Conservation (phyloP, 1,140 invertebrate species). For the Drosophila aff. region DNA sequence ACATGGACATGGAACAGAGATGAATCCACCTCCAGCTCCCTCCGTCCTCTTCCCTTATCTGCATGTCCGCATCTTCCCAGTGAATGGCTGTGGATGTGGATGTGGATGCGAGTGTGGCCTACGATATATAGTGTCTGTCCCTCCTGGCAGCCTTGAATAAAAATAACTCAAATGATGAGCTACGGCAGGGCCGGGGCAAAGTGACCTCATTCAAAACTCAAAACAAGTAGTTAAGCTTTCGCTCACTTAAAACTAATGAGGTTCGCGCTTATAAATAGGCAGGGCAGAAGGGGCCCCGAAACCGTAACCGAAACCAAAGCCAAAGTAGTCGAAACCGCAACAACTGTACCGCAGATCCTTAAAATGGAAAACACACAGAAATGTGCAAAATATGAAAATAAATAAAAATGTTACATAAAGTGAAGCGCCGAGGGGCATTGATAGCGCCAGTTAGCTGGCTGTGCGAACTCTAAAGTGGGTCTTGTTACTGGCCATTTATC, state of each 20-base stretch:
- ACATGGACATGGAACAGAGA: conserved; percentile 20
- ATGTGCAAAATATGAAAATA: conserved; percentile 36
- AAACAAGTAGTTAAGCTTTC: conserved; percentile 82
- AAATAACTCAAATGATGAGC: conserved; percentile 81
- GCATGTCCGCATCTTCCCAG: conserved; percentile 15
- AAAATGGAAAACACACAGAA: conserved; percentile 42
- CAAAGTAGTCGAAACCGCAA: conserved; percentile 50
- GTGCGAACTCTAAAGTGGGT: conserved; percentile 31
- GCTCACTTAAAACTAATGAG: conserved; percentile 83
- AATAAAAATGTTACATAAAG: conserved; percentile 30
- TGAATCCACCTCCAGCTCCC: conserved; percentile 6
- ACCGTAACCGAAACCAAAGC: conserved; percentile 20
- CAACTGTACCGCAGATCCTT: conserved; percentile 61
- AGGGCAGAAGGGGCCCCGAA: conserved; percentile 23
- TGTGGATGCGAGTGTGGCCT: conserved; percentile 25
- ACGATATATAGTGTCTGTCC: conserved; percentile 39
- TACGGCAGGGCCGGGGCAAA: conserved; percentile 59
- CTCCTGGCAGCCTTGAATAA: conserved; percentile 75
- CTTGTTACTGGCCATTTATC: conserved; percentile 68
- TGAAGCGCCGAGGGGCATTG: conserved; percentile 33
- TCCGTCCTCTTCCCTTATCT: conserved; percentile 29
- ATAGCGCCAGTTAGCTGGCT: conserved; percentile 38
- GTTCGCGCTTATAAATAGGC: conserved; percentile 76
- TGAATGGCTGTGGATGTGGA: conserved; percentile 27
- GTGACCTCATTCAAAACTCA: conserved; percentile 83